A percentile compares a stretch with the other conserved stretches of the same genome.
These are phyloP conservation scores for Ditula angustiorana DNA, from an alignment of 2,888 invertebrate genomes.

Conservation along the genomic window DNA sequence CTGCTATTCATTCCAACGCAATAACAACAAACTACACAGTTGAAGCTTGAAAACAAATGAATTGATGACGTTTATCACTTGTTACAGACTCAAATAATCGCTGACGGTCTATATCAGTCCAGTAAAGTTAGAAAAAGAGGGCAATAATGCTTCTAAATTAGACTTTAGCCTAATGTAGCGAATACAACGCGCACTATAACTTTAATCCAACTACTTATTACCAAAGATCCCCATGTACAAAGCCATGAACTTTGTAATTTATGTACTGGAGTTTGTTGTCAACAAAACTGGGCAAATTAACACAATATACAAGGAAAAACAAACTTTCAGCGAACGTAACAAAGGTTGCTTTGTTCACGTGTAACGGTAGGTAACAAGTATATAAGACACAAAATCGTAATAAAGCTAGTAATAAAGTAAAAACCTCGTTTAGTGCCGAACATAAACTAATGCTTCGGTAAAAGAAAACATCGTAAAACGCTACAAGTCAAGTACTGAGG, in stretches of 20 bases:
- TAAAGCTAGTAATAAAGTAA: conserved; percentile 71
- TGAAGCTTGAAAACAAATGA: too few relatives aligned
- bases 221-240: conserved; percentile 22
- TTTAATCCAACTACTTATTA: conserved; percentile 7
- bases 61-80: too few relatives aligned
- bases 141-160: background rate
- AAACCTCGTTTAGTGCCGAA: conserved; percentile 69
- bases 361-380: conserved; percentile 23
- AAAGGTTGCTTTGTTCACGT: conserved; percentile 7
- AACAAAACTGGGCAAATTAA: conserved; percentile 32
- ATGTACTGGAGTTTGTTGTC: conserved; percentile 32
- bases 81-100: too few relatives aligned
- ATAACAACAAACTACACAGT: too few relatives aligned
- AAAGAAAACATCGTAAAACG: conserved; percentile 78
- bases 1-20: too few relatives aligned
- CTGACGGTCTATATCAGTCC: background rate
- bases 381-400: conserved; percentile 59
- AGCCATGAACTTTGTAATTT: conserved; percentile 36
- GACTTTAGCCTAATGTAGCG: conserved; percentile 22
- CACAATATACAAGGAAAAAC: background rate
- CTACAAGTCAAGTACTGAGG: conserved; percentile 66
- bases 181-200: conserved; percentile 16
- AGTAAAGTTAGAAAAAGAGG: background rate
- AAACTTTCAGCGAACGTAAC: conserved; percentile 1
- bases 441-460: conserved; percentile 71